These are phyloP conservation scores for Acyrthosiphon pisum DNA, from an alignment of 1,140 invertebrate genomes.

Conservation along the genomic window DNA sequence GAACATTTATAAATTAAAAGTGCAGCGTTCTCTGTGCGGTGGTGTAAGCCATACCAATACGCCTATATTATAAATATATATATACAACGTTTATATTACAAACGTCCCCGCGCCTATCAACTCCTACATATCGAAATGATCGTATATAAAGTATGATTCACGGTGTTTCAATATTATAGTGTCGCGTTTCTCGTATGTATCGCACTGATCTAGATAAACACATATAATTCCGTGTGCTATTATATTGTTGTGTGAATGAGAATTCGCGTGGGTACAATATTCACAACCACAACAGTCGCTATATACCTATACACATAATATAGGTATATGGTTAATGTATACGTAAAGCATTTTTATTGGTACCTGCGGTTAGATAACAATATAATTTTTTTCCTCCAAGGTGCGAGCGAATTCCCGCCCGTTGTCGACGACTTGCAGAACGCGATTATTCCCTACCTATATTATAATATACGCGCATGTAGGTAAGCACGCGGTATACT, in stretches of 20 bases:
- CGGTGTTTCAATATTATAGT: conserved; percentile 21
- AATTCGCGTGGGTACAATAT: conserved; percentile 13
- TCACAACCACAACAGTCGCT: not conserved
- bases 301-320: not conserved
- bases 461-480: too few species aligned
- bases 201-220: conserved; percentile 32
- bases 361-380: not conserved
- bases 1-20: conserved; percentile 15
- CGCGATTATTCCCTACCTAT: not conserved
- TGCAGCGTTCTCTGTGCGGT: not conserved
- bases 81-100: not conserved
- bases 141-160: conserved; percentile 19
- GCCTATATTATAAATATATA: too few species aligned
- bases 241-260: not conserved
- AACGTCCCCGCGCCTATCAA: not conserved
- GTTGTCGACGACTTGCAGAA: not conserved
- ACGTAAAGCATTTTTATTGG: not conserved
- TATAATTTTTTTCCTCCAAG: not conserved
- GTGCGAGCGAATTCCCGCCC: not conserved
- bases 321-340: too few species aligned
- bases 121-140: conserved; percentile 1
- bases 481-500: too few species aligned
- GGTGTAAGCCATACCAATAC: too few species aligned
- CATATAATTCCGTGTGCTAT: not conserved
- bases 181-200: not conserved